Conservation (phyloP, 2,888 invertebrate species). For the Synanthedon andrenaeformis region DNA sequence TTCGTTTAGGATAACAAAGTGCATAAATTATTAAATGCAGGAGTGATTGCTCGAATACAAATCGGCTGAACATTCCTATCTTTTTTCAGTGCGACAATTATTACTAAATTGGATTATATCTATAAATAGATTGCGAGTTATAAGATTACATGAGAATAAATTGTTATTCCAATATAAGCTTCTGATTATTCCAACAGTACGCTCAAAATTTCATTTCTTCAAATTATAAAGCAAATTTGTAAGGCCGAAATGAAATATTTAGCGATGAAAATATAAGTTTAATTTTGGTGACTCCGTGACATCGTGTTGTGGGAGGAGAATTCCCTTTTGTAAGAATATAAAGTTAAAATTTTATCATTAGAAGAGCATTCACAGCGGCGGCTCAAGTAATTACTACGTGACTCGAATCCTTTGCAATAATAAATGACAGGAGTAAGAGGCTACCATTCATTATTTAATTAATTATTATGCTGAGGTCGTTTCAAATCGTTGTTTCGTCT, state of each 20-base stretch:
- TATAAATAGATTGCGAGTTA: too few relatives aligned
- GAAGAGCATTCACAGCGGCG: conserved; percentile 4
- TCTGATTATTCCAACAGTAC: too few relatives aligned
- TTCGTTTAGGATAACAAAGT: too few relatives aligned
- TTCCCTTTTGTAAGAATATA: conserved; percentile 6
- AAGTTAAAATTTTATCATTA: conserved; percentile 10
- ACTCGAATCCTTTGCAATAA: conserved; percentile 9
- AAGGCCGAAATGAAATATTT: background rate
- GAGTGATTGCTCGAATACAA: too few relatives aligned
- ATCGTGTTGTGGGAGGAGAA: conserved; percentile 5
- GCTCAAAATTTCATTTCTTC: too few relatives aligned
- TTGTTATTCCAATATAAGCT: too few relatives aligned
- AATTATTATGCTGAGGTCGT: background rate
- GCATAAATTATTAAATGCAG: too few relatives aligned
- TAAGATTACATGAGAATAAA: too few relatives aligned
- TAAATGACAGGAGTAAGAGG: conserved; percentile 7
- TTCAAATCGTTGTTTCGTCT: background rate
- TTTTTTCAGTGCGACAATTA: too few relatives aligned
- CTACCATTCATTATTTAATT: background rate
- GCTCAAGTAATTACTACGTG: conserved; percentile 12
- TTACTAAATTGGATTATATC: too few relatives aligned
- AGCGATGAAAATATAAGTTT: background rate
- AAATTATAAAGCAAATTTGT: too few relatives aligned
- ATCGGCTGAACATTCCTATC: too few relatives aligned
- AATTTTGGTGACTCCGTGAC: background rate